Percentiles rank a stretch among this genome's conserved stretches.
Evolutionary conservation across 2,888 invertebrate genomes (phyloP).

Genomic region (Micoletzkya japonica): DNA sequence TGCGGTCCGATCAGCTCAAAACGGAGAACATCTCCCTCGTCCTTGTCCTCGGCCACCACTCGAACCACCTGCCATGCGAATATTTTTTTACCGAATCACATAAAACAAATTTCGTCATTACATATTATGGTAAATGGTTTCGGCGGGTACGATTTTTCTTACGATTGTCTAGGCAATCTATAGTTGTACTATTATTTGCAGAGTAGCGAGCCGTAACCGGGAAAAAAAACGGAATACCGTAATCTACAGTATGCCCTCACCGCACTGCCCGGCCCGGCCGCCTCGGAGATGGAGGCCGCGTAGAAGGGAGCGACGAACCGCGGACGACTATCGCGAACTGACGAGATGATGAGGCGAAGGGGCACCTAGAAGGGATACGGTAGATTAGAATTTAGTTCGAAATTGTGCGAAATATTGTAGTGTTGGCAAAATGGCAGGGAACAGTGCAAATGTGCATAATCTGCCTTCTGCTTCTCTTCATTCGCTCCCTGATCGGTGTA

Average conservation of each 20-base stretch:
- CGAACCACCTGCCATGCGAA: not conserved
- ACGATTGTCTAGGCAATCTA: too few species aligned
- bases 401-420: too few species aligned
- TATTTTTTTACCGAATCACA: not conserved
- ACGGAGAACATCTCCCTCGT: not conserved
- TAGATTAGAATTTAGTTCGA: too few species aligned
- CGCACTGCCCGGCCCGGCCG: not conserved
- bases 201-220: too few species aligned
- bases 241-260: not conserved
- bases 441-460: too few species aligned
- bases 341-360: not conserved
- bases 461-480: too few species aligned
- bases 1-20: conserved; percentile 6
- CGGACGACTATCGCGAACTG: not conserved
- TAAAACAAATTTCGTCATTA: not conserved
- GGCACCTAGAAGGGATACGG: conserved; percentile 3
- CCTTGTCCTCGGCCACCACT: not conserved
- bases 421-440: too few species aligned
- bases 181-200: too few species aligned
- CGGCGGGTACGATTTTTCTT: too few species aligned
- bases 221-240: not conserved
- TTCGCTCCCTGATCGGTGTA: too few species aligned
- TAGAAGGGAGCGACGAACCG: conserved; percentile 12
- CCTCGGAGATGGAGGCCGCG: not conserved
- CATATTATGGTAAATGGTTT: not conserved